Base-by-base conservation (phyloP, 92 coral and sea anemone species). In the Heliopora coerulea region DNA sequence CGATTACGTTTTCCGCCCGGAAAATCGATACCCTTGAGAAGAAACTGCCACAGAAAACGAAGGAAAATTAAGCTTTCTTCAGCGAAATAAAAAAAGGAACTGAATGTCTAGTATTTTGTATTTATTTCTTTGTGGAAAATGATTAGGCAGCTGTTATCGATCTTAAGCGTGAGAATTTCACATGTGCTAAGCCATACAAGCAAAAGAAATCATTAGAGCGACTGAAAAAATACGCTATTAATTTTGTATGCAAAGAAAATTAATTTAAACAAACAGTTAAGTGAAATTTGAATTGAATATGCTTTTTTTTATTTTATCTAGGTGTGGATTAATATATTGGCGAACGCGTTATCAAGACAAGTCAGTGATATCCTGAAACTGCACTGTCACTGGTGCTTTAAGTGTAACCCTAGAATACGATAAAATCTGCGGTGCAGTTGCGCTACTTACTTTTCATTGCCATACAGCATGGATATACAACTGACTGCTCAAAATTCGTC, bases 141-240 rank as follows among this genome's bases (percentile, higher is more conserved):
- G 52, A 23, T 56, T 23, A 31, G 24, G 35, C 77, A 70, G 77
- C 77, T 70, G 77, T 6, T 57, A 10, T 70, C 5, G 15, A 30
- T 57, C 52, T 21, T 24, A 57, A 33, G 63, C 77, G 77, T 70
- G 77, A 70, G 77, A 70, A 50, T 32, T 70, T 70, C 62, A 27
- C 77, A 70, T 50, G 64, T 70, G 77, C 57, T 9, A 17, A 52
- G 14, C 28, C 32, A 29, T 31, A 18, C 46, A 35, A 21, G 77
- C 30, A 52, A 19, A 44, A 44, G 56, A 62, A 62, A 67, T 67
- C 23, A 1, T 56, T 56, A 23, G 31, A 23, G 61, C 61, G 33
- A 23, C 33, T 56, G 30, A 56, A 56, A 56, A 56, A 31, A 70
- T 12, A 31, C 21, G 29, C 52, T 25, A 52, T 70, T 70, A 39